Conservation (phyloP, 2,888 invertebrate genomes). For the Cephus rjabovi region DNA sequence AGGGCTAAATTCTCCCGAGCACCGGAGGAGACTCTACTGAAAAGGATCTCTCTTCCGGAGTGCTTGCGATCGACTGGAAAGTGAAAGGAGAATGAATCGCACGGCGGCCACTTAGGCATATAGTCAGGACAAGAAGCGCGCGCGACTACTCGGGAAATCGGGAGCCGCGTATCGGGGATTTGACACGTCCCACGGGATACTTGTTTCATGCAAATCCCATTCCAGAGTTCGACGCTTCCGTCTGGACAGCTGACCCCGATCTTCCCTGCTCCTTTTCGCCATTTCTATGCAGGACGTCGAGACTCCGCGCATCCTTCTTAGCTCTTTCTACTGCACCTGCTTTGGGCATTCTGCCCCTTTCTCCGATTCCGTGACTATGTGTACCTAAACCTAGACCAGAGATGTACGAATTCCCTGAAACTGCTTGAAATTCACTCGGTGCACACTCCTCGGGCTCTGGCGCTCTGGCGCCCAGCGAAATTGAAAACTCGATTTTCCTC, state of each 20-base stretch:
- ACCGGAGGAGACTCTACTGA: too few species aligned
- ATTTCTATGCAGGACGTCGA: not conserved
- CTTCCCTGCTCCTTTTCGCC: not conserved
- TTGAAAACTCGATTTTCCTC: constrained; percentile 58
- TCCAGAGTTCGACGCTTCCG: constrained; percentile 49
- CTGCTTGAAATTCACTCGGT: constrained; percentile 62
- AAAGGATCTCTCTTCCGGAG: not conserved
- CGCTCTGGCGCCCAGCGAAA: constrained; percentile 41
- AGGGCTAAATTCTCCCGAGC: too few species aligned
- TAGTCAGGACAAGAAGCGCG: not conserved
- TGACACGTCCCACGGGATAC: constrained; percentile 29
- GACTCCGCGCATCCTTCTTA: not conserved
- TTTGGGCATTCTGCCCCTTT: not conserved
- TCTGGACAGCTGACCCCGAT: constrained; percentile 12
- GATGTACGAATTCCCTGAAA: constrained; percentile 35
- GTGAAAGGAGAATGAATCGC: not conserved
- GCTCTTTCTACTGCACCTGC: not conserved
- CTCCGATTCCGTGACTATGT: not conserved
- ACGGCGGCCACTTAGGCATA: not conserved
- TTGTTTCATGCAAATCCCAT: constrained; percentile 61
- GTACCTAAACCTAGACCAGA: not conserved
- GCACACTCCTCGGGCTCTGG: constrained; percentile 36
- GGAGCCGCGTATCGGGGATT: constrained; percentile 6
- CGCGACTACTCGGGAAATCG: constrained; percentile 7
- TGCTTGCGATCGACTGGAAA: not conserved